Conservation (phyloP, 2,113 vertebrate genomes). For the Cryptomyrus ogoouensis region DNA sequence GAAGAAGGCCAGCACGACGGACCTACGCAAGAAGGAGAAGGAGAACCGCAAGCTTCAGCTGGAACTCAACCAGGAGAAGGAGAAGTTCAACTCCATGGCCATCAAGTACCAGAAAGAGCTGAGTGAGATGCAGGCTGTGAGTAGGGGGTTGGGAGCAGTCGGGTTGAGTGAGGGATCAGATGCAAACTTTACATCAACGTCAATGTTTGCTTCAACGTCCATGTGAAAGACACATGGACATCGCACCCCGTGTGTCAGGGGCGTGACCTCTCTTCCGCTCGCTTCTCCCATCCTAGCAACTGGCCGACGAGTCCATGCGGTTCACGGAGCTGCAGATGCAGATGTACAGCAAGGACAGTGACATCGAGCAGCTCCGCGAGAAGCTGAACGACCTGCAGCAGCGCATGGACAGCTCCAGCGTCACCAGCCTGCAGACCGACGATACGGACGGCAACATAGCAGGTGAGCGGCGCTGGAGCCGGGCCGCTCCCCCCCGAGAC, state of each 20-base stretch:
- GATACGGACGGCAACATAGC: slow-evolving; percentile 83
- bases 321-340: slow-evolving; percentile 96
- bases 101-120: slow-evolving; percentile 92
- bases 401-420: slow-evolving; percentile 86
- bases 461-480: slow-evolving; percentile 61
- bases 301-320: slow-evolving; percentile 80
- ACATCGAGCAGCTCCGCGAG: slow-evolving; percentile 88
- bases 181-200: not conserved
- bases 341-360: slow-evolving; percentile 95
- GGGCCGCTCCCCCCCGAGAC: not conserved
- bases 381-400: slow-evolving; percentile 84
- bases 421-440: slow-evolving; percentile 85
- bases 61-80: slow-evolving; percentile 96
- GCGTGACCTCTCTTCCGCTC: not conserved
- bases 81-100: slow-evolving; percentile 96
- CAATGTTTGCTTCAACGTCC: not conserved
- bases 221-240: too few relatives aligned
- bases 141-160: slow-evolving; percentile 17
- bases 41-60: slow-evolving; percentile 94
- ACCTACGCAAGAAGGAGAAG: slow-evolving; percentile 97
- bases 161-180: not conserved
- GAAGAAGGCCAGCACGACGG: slow-evolving; percentile 89
- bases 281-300: slow-evolving; percentile 66
- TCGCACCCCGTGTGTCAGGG: not conserved
- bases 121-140: slow-evolving; percentile 92